These are phyloP conservation scores for Ranitomeya imitator DNA, from an alignment of 2,113 vertebrate genomes.

Conservation along the genomic window DNA sequence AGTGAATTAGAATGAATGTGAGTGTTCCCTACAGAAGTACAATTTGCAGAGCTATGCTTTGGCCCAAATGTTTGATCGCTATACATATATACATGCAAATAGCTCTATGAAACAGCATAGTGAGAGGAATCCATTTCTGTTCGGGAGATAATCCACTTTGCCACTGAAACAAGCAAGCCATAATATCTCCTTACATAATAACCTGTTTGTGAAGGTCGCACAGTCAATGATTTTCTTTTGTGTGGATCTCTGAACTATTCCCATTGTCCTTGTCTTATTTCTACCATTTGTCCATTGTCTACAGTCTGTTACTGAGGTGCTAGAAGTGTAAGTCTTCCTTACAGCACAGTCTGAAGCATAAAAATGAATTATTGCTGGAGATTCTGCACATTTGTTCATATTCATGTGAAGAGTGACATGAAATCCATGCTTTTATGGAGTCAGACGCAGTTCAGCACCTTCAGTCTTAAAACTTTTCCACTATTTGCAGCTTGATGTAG, in stretches of 20 bases:
- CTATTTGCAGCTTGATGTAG: background rate
- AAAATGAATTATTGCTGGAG: slow-evolving; percentile 46
- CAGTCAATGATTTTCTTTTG: background rate
- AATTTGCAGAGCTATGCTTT: slow-evolving; percentile 35
- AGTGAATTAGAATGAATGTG: slow-evolving; percentile 52
- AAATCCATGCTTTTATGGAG: slow-evolving; percentile 49
- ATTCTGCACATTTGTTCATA: slow-evolving; percentile 40
- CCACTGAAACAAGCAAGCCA: background rate
- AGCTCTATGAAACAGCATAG: slow-evolving; percentile 27
- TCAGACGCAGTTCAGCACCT: slow-evolving; percentile 37
- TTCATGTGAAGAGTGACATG: slow-evolving; percentile 45
- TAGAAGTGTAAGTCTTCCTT: slow-evolving; percentile 32
- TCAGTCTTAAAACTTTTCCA: slow-evolving; percentile 27
- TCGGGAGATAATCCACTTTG: slow-evolving; percentile 28
- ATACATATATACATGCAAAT: slow-evolving; percentile 43
- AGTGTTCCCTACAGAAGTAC: slow-evolving; percentile 48
- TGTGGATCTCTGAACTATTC: slow-evolving; percentile 4
- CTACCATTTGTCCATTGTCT: background rate
- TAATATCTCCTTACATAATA: slow-evolving; percentile 3
- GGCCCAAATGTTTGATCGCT: slow-evolving; percentile 5
- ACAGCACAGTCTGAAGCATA: slow-evolving; percentile 37
- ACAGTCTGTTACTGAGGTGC: slow-evolving; percentile 16
- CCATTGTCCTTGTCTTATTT: slow-evolving; percentile 7
- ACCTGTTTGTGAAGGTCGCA: background rate
- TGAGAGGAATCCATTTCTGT: slow-evolving; percentile 12